Evolutionary conservation across 2,113 vertebrate species (phyloP).

Genomic region (Centropus unirufus): DNA sequence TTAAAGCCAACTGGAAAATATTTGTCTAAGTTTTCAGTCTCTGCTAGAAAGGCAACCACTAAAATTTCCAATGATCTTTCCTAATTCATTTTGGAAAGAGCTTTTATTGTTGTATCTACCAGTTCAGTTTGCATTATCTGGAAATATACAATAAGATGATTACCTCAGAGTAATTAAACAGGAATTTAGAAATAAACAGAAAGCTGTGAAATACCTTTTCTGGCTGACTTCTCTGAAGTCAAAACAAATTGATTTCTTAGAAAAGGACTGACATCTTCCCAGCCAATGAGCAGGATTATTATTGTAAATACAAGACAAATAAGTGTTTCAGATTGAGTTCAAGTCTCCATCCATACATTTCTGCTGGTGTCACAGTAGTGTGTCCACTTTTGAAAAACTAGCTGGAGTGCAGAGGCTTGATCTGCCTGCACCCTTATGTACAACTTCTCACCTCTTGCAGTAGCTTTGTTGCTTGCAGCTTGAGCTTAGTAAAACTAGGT

Average conservation of each 20-base stretch:
- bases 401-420: rapidly evolving
- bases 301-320: background rate
- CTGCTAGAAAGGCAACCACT: background rate
- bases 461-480: background rate
- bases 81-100: background rate
- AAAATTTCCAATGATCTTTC: constrained; percentile 15
- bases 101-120: background rate
- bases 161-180: background rate
- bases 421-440: background rate
- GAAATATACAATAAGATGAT: background rate
- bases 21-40: background rate
- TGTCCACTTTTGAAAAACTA: background rate
- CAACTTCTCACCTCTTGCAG: background rate
- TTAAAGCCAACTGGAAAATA: constrained; percentile 27
- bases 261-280: background rate
- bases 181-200: constrained; percentile 26
- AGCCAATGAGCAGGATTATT: background rate
- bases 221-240: background rate
- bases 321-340: background rate
- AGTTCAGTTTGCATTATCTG: background rate
- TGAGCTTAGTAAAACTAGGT: background rate
- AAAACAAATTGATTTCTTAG: background rate
- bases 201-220: background rate
- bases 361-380: background rate
- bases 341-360: background rate